Conservation (phyloP, 2,888 invertebrate genomes). For the Drosophila melanocephala region DNA sequence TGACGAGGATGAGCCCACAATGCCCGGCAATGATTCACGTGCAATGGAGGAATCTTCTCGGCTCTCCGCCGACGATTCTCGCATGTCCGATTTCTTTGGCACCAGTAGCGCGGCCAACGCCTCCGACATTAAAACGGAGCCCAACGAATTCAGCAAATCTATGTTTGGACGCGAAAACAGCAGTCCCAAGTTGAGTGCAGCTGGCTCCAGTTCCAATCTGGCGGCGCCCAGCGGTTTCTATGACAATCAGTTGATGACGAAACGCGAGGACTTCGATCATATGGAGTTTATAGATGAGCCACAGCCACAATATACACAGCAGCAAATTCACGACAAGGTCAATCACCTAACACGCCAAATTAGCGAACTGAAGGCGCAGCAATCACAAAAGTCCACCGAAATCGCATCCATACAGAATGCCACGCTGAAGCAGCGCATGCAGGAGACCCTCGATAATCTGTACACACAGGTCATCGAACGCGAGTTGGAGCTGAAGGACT, state of each 20-base stretch:
- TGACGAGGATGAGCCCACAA: constrained; percentile 90
- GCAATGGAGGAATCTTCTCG: constrained; percentile 91
- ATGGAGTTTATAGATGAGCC: constrained; percentile 79
- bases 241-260: constrained; percentile 69
- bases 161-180: constrained; percentile 81
- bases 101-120: constrained; percentile 74
- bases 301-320: constrained; percentile 84
- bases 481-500: constrained; percentile 88
- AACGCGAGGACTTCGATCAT: constrained; percentile 82
- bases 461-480: constrained; percentile 92
- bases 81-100: constrained; percentile 90
- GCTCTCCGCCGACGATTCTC: constrained; percentile 91
- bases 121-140: constrained; percentile 72
- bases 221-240: constrained; percentile 81
- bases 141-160: constrained; percentile 83
- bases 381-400: constrained; percentile 92
- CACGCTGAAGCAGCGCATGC: constrained; percentile 92
- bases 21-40: constrained; percentile 81
- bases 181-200: constrained; percentile 75
- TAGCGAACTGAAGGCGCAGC: constrained; percentile 90
- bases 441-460: constrained; percentile 92
- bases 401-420: constrained; percentile 94
- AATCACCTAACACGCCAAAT: constrained; percentile 91
- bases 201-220: constrained; percentile 83
- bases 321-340: constrained; percentile 88